Base-by-base conservation (phyloP, 2,888 invertebrate genomes). In the Mythimna loreyi region DNA sequence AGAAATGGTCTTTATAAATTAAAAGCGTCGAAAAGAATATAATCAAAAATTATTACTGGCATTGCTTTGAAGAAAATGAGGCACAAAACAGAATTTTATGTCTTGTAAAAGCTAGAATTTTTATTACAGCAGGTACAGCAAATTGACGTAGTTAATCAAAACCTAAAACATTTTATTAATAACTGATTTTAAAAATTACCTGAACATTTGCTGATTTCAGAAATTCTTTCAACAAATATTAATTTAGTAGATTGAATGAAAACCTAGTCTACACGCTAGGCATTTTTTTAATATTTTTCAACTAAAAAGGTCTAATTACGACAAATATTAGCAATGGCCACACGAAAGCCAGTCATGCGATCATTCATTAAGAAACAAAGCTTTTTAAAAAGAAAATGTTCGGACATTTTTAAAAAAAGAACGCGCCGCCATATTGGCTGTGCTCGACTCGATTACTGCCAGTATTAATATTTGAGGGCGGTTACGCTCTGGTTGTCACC, bases 391-490 rank as follows among this genome's bases (percentile, higher is more conserved):
- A 75, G 45, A 59, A 45, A 62, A 70, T 45, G 49, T 43, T 76
- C 36, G 9, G n/a, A 11, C 47, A 16, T 47, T 25, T 30, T 52
- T 28, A 52, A 64, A 73, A 52, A 59, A 72, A 55, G 30, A 62
- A 71, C 21, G 11, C 21, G 19, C 36, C 21, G 23, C 40, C 57
- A 21, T 63, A 65, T 65, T 57, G 68, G 59, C 67, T 69, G 67
- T 55, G 45, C 58, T 47, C 67, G 59, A 65, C 72, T 75, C 60
- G 59, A 75, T 78, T 67, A 67, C 67, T 56, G 61, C 11, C 69
- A 65, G 63, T 74, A 57, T 74, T 78, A 75, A 81, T 81, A 83
- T 81, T 81, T 75, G 19, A 67, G 67, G 69, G 55, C 33, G 52
- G 57, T 63, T 43, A 50, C 56, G 65, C 65, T 64, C 53, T 60